Conservation (phyloP, 2,113 vertebrate species). For the Apodemus sylvaticus region DNA sequence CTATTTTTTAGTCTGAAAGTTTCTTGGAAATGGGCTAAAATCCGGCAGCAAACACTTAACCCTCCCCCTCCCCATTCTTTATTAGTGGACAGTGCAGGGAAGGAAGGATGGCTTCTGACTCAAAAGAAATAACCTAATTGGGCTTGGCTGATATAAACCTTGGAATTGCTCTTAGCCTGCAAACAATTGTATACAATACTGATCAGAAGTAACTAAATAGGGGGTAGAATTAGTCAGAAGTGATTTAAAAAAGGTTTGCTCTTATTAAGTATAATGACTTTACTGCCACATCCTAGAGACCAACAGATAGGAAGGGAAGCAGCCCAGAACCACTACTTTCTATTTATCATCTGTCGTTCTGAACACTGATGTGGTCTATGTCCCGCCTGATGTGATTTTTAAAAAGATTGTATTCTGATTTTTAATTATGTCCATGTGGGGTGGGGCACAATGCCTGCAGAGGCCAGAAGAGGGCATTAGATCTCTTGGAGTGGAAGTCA, state of each 20-base stretch:
- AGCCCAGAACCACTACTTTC: background rate
- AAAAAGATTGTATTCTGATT: background rate
- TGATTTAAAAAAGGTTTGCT: background rate
- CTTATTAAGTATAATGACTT: background rate
- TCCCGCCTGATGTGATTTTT: background rate
- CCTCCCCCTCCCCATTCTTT: background rate
- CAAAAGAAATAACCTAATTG: constrained; percentile 19
- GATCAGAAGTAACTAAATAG: constrained; percentile 18
- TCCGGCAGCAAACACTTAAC: background rate
- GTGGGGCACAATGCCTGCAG: too few relatives aligned
- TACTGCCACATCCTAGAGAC: background rate
- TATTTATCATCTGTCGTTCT: background rate
- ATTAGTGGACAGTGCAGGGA: constrained; percentile 6
- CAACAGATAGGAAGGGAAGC: background rate
- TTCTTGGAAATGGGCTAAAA: constrained; percentile 40
- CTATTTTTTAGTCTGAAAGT: background rate
- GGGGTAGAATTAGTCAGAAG: background rate
- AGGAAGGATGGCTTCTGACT: background rate
- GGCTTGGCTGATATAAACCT: background rate
- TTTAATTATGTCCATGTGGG: background rate
- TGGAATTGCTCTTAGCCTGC: background rate
- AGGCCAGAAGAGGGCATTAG: background rate
- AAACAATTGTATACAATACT: background rate
- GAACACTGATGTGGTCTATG: background rate
- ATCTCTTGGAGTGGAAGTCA: background rate